Evolutionary conservation across 2,888 invertebrate genomes (phyloP), one percentile per base, ranked within the genome.

Genomic region (Blomia tropicalis): DNA sequence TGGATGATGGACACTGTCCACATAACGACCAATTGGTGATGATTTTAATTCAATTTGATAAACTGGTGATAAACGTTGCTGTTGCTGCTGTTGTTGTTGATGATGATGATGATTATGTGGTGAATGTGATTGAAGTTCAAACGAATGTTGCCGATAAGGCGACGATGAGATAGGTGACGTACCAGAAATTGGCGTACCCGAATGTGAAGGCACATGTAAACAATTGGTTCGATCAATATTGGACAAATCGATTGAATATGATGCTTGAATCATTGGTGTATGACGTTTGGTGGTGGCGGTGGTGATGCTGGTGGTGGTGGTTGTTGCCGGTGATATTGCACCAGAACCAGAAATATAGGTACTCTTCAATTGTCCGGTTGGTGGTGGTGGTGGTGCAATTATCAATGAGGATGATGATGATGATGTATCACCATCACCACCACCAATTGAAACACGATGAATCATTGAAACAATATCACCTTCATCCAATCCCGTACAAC

Each of bases 191-290:
- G 23, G 27, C 51, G 51, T 47, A 14, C 27, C 51, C 51, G 17
- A 7, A n/a, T n/a, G n/a, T 17, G 36, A 36, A 17, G 51, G 51
- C 51, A 47, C 51, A 27, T 47, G 27, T n/a, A 47, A n/a, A n/a
- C n/a, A n/a, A 27, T n/a, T 47, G 22, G 27, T 11, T 22, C 51
- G 51, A 19, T 47, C 29, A n/a, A n/a, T n/a, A n/a, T n/a, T n/a
- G 17, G 56, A 30, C 56, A 56, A 11, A 36, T 56, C 56, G 2
- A 56, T 27, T 22, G 56, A 56, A 31, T 56, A 56, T 22, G 56
- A 56, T 22, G 56, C 25, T 25, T 56, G 56, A n/a, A 31, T 22
- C 3, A 25, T n/a, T 25, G 51, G 27, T 14, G 11, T 11, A 31
- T 56, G 56, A 2, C 51, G 51, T 19, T 47, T 47, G 7, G 36